phyloP scores from a whole-genome alignment of 2,113 vertebrate species.

The Oostethus manadensis region DNA sequence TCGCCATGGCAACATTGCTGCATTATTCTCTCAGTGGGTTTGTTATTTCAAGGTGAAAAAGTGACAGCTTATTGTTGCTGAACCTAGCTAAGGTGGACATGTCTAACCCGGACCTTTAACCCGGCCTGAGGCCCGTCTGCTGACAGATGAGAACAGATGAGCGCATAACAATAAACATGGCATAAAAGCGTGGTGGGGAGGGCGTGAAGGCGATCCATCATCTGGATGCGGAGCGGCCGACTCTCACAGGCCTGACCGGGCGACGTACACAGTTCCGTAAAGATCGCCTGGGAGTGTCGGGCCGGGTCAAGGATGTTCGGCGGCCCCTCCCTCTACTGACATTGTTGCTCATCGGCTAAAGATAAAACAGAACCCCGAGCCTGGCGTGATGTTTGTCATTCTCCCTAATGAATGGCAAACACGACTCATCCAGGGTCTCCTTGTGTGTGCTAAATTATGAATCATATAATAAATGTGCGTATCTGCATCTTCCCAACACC shows the following conservation, averaged over 20 bases:
- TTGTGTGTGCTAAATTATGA: too few relatives aligned
- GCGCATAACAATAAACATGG: constrained; percentile 57
- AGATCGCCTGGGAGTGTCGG: constrained; percentile 4
- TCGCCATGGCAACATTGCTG: too few relatives aligned
- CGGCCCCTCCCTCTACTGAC: constrained; percentile 26
- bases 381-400: constrained; percentile 58
- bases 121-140: constrained; percentile 21
- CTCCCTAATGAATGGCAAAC: constrained; percentile 50
- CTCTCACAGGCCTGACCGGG: constrained; percentile 30
- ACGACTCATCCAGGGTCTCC: constrained; percentile 59
- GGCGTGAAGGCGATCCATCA: constrained; percentile 53
- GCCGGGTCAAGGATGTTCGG: constrained; percentile 15
- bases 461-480: constrained; percentile 12
- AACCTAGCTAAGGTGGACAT: constrained; percentile 7
- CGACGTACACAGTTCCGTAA: constrained; percentile 20
- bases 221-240: constrained; percentile 42
- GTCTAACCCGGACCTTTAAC: constrained; percentile 20
- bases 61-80: not conserved
- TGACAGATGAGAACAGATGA: constrained; percentile 52
- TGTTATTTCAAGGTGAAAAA: not conserved
- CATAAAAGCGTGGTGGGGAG: constrained; percentile 21
- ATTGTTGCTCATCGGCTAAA: constrained; percentile 55
- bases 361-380: constrained; percentile 59
- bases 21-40: not conserved
- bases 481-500: constrained; percentile 20